Evolutionary conservation across 2,113 vertebrate genomes (phyloP).

Genomic region (Gallinago media): DNA sequence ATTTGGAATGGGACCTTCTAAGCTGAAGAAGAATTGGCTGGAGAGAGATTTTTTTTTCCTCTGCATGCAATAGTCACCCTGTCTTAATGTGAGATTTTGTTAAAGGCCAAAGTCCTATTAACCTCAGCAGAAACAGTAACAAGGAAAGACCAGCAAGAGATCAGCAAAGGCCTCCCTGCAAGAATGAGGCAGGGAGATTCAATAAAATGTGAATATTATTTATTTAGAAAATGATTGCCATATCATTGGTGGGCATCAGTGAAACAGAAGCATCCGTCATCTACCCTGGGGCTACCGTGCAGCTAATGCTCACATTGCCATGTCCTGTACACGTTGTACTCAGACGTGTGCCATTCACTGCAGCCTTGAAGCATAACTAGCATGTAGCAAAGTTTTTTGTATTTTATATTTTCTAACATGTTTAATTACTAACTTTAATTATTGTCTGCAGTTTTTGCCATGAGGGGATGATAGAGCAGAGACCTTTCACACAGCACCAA

Average conservation of each 20-base stretch:
- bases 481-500: background rate
- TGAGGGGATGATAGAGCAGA: background rate
- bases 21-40: background rate
- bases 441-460: background rate
- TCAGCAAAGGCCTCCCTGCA: background rate
- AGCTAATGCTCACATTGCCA: background rate
- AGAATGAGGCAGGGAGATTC: background rate
- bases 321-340: background rate
- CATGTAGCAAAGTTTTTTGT: background rate
- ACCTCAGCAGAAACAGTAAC: background rate
- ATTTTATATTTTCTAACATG: background rate
- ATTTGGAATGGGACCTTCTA: background rate
- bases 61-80: background rate
- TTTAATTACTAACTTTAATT: background rate
- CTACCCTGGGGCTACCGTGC: background rate
- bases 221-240: background rate
- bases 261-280: background rate
- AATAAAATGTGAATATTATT: background rate
- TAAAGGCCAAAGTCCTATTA: background rate
- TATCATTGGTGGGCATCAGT: background rate
- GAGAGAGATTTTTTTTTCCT: background rate
- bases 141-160: background rate
- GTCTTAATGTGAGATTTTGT: background rate
- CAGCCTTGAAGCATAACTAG: background rate
- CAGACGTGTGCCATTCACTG: background rate